A percentile compares a stretch with the other conserved stretches of the same genome.
These are phyloP conservation scores for Pithecia hirsuta DNA, from an alignment of 2,797 vertebrate species.

Conservation along the genomic window DNA sequence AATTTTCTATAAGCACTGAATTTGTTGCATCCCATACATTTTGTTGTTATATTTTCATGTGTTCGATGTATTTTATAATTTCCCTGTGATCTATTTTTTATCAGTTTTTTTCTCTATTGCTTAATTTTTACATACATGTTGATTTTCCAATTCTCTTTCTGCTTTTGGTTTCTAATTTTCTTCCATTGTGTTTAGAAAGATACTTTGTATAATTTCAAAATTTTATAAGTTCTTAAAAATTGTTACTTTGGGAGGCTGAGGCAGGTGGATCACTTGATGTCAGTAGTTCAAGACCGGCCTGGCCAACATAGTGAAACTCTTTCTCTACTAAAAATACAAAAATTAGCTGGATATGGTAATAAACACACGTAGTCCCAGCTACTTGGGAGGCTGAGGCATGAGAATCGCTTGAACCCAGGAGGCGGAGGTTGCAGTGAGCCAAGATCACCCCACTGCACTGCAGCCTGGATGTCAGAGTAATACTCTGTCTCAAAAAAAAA, in stretches of 20 bases:
- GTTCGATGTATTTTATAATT: neutral
- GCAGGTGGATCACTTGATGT: neutral
- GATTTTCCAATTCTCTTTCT: neutral
- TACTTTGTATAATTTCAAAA: neutral
- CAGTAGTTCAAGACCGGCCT: neutral
- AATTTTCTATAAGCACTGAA: neutral
- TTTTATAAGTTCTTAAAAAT: neutral
- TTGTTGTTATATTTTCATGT: neutral
- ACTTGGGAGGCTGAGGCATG: neutral
- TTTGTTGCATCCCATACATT: neutral
- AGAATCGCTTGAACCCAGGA: neutral
- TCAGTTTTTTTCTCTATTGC: neutral
- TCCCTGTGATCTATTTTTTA: neutral
- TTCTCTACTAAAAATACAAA: neutral
- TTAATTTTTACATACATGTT: neutral
- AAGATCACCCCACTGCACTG: accelerated
- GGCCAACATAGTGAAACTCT: neutral
- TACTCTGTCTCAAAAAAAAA: neutral
- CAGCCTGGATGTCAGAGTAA: neutral
- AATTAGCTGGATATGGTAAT: neutral
- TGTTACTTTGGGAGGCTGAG: neutral
- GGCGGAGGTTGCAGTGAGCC: neutral
- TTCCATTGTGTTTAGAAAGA: neutral
- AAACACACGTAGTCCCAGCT: neutral
- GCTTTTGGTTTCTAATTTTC: neutral